phyloP scores from a whole-genome alignment of 1,140 invertebrate genomes.

The Drosophila malerkotliana region DNA sequence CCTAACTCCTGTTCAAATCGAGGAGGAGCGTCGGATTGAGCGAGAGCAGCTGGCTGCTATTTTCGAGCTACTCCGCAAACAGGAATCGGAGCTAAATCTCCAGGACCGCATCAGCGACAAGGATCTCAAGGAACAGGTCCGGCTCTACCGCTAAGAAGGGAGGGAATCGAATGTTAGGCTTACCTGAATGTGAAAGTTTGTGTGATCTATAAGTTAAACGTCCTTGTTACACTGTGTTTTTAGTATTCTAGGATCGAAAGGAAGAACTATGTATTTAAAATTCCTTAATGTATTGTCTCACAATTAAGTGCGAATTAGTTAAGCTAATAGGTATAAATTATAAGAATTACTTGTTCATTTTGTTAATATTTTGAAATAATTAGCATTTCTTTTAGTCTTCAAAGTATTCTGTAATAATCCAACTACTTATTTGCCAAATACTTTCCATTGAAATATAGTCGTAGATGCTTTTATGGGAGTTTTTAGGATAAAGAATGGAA shows the following conservation, averaged over 20 bases:
- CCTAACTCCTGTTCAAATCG: conserved; percentile 64
- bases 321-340: not conserved
- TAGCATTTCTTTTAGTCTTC: no score
- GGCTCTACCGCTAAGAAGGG: conserved; percentile 63
- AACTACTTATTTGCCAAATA: not conserved
- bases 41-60: conserved; percentile 75
- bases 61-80: conserved; percentile 73
- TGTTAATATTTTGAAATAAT: no score
- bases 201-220: conserved; percentile 43
- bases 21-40: conserved; percentile 76
- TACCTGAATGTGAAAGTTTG: conserved; percentile 36
- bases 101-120: conserved; percentile 75
- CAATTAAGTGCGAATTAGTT: not conserved
- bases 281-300: not conserved
- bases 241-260: not conserved
- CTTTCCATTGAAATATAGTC: not conserved
- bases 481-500: not conserved
- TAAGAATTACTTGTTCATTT: no score
- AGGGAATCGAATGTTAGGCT: not conserved
- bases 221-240: not conserved
- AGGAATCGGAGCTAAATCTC: conserved; percentile 74
- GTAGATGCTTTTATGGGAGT: not conserved
- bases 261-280: not conserved
- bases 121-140: conserved; percentile 73
- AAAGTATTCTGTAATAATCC: no score